These are phyloP conservation scores for Diarsia dahlii DNA, from an alignment of 2,888 invertebrate species.

Conservation along the genomic window DNA sequence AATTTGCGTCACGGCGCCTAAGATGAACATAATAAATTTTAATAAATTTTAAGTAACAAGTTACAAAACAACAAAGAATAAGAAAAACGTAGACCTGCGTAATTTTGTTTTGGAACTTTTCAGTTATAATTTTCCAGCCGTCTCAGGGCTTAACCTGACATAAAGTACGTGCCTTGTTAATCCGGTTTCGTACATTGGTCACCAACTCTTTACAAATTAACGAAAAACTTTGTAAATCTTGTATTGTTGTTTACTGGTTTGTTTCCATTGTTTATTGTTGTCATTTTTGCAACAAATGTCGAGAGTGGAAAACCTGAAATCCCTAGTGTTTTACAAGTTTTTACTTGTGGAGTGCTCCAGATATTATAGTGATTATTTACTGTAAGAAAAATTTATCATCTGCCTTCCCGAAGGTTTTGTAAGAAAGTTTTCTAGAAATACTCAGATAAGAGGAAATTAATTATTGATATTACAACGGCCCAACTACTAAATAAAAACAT, in stretches of 20 bases:
- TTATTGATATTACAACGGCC: not conserved
- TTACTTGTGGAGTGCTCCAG: not conserved
- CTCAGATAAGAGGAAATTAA: not conserved
- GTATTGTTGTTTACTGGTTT: slow-evolving; percentile 25
- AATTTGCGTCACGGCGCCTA: slow-evolving; percentile 46
- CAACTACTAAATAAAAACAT: slow-evolving; percentile 7
- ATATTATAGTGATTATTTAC: not conserved
- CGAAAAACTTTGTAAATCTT: slow-evolving; percentile 13
- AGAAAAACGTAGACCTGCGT: slow-evolving; percentile 72
- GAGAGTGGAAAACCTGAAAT: not conserved
- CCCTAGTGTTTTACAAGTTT: not conserved
- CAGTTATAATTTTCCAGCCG: slow-evolving; percentile 66
- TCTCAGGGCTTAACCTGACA: slow-evolving; percentile 53
- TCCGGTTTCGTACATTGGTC: slow-evolving; percentile 50
- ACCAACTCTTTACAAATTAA: slow-evolving; percentile 49
- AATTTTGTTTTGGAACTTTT: slow-evolving; percentile 77
- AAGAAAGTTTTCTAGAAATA: not conserved
- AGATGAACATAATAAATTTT: slow-evolving; percentile 65
- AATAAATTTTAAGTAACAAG: slow-evolving; percentile 72
- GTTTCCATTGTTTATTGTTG: slow-evolving; percentile 25
- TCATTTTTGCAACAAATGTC: slow-evolving; percentile 15
- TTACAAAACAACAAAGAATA: slow-evolving; percentile 70
- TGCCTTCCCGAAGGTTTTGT: not conserved
- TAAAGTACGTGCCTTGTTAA: slow-evolving; percentile 57
- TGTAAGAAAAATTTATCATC: not conserved